These are phyloP conservation scores for Osmerus mordax DNA, from an alignment of 2,113 vertebrate species.

Conservation along the genomic window DNA sequence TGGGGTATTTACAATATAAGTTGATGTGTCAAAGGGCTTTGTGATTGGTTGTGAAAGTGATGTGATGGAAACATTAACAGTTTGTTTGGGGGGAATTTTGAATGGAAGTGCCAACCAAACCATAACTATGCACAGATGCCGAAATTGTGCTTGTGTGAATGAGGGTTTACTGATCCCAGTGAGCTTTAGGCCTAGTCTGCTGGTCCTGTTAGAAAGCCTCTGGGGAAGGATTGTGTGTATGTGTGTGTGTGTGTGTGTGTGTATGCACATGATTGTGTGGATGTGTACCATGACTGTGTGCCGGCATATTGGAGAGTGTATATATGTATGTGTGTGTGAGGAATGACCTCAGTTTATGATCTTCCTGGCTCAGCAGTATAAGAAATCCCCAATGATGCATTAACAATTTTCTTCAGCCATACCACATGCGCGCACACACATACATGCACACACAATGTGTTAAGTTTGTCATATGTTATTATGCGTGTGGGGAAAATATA, in stretches of 20 bases:
- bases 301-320: neutral
- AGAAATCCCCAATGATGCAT: neutral
- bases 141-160: conserved; percentile 29
- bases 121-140: conserved; percentile 16
- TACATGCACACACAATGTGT: neutral
- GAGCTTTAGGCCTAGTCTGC: conserved; percentile 38
- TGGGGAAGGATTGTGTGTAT: conserved; percentile 7
- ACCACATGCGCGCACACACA: neutral
- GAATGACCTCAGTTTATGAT: conserved; percentile 5
- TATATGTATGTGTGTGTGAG: conserved; percentile 12
- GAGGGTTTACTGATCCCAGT: conserved; percentile 53
- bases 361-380: conserved; percentile 23
- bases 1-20: too few species aligned
- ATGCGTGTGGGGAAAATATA: neutral
- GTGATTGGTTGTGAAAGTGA: too few species aligned
- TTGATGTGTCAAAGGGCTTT: too few species aligned
- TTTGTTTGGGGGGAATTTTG: too few species aligned
- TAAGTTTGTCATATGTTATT: neutral
- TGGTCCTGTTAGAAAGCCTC: neutral
- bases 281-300: conserved; percentile 3
- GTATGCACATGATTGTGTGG: conserved; percentile 19
- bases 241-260: neutral
- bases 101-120: too few species aligned
- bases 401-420: neutral
- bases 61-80: too few species aligned